Evolutionary conservation across 2,113 vertebrate species (phyloP).

Genomic region (Eulacestoma nigropectus): DNA sequence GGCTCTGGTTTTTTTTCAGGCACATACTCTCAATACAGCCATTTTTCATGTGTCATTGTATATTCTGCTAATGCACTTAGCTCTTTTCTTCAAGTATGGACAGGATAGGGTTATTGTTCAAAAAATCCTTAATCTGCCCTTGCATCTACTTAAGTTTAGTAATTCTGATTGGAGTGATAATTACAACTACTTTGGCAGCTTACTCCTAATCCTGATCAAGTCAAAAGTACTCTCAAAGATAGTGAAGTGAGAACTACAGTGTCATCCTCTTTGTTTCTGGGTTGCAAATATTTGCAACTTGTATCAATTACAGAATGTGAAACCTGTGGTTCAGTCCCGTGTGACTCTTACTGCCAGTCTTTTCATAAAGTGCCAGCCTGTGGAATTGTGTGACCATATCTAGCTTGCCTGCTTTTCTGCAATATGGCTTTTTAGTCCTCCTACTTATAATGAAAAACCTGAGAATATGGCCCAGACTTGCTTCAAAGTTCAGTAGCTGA

Average conservation of each 20-base stretch:
- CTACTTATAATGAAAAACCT: background rate
- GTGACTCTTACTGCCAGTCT: background rate
- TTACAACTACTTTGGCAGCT: background rate
- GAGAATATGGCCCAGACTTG: background rate
- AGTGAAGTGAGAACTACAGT: background rate
- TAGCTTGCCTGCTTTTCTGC: background rate
- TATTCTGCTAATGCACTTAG: background rate
- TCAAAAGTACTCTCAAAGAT: background rate
- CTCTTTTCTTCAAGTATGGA: background rate
- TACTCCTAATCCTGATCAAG: background rate
- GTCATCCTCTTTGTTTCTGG: background rate
- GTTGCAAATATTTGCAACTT: background rate
- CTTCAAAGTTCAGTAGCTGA: background rate
- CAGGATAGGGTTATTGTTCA: background rate
- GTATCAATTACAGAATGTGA: background rate
- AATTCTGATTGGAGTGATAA: slow-evolving; percentile 14
- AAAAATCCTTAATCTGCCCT: background rate
- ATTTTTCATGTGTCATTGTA: rapidly evolving
- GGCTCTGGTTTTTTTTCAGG: background rate
- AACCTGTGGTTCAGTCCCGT: background rate
- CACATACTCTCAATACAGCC: background rate
- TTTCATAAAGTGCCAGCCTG: background rate
- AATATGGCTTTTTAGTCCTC: background rate
- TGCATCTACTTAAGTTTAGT: background rate
- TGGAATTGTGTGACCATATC: background rate